A percentile compares a stretch with the other conserved stretches of the same genome.
Evolutionary conservation across 2,113 vertebrate species (phyloP).

Genomic region (Ptilonorhynchus violaceus): DNA sequence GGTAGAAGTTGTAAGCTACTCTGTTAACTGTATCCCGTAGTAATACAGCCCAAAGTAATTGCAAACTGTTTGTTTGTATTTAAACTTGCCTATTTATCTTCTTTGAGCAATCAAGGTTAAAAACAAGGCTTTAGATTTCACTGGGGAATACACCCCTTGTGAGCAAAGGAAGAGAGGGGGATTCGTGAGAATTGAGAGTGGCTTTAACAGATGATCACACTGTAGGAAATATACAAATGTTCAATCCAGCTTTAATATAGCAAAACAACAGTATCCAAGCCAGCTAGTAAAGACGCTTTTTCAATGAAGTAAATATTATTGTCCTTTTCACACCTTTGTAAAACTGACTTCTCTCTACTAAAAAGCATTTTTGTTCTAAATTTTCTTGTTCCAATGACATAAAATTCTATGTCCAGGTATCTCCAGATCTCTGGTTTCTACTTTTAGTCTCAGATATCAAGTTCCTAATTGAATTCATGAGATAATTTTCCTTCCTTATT

Average conservation of each 20-base stretch:
- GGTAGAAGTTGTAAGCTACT: neutral
- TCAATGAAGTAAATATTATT: neutral
- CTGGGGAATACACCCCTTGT: neutral
- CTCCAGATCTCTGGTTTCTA: neutral
- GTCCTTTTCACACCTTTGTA: neutral
- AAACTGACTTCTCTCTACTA: neutral
- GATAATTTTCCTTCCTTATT: conserved; percentile 2
- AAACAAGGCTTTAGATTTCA: neutral
- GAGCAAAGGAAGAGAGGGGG: neutral
- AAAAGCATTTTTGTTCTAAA: neutral
- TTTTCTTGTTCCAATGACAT: neutral
- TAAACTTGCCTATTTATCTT: neutral
- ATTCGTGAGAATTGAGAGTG: neutral
- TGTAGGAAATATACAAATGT: neutral
- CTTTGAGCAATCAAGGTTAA: neutral
- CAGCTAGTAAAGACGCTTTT: neutral
- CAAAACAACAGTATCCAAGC: neutral
- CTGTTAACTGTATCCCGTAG: neutral
- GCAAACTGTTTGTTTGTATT: neutral
- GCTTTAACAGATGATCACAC: neutral
- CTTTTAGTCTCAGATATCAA: conserved; percentile 18
- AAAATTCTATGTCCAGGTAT: neutral
- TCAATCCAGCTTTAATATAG: neutral
- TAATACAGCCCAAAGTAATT: neutral
- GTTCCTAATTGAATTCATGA: neutral